These are phyloP conservation scores for Pocota personata DNA, from an alignment of 2,888 invertebrate species.

Conservation along the genomic window DNA sequence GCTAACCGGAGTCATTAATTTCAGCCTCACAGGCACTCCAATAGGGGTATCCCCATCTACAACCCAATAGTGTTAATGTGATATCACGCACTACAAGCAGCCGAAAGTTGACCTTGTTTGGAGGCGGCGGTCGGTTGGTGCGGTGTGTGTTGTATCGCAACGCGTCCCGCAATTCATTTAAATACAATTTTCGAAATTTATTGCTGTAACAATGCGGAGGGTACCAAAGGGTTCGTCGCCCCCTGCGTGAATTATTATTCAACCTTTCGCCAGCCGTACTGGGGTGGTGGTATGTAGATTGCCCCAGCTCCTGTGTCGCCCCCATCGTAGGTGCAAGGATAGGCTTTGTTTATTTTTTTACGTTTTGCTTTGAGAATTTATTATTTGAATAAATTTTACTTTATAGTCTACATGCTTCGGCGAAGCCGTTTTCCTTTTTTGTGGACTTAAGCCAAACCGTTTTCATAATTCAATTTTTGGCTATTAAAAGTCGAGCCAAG, in stretches of 20 bases:
- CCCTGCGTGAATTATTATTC: slow-evolving; percentile 55
- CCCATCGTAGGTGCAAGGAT: slow-evolving; percentile 23
- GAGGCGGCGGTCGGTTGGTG: neutral
- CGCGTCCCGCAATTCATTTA: slow-evolving; percentile 52
- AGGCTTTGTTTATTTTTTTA: slow-evolving; percentile 1
- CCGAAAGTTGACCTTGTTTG: slow-evolving; percentile 38
- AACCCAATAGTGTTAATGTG: slow-evolving; percentile 14
- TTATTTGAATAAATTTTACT: slow-evolving; percentile 62
- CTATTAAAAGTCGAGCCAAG: slow-evolving; percentile 44
- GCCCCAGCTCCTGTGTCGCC: neutral
- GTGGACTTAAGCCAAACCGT: slow-evolving; percentile 46
- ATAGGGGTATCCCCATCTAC: neutral
- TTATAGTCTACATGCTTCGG: slow-evolving; percentile 32
- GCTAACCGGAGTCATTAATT: slow-evolving; percentile 71
- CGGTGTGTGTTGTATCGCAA: neutral
- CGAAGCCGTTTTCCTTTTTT: slow-evolving; percentile 13
- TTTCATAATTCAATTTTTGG: slow-evolving; percentile 68
- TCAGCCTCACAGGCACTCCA: neutral
- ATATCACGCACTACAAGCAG: slow-evolving; percentile 26
- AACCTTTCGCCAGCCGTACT: slow-evolving; percentile 31
- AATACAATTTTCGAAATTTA: slow-evolving; percentile 69
- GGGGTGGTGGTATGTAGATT: neutral
- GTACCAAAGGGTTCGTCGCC: slow-evolving; percentile 52
- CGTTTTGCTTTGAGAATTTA: slow-evolving; percentile 50
- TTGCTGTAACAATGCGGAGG: slow-evolving; percentile 44